Base-by-base conservation (phyloP, 2,113 vertebrate species). In the Mungos mungo region DNA sequence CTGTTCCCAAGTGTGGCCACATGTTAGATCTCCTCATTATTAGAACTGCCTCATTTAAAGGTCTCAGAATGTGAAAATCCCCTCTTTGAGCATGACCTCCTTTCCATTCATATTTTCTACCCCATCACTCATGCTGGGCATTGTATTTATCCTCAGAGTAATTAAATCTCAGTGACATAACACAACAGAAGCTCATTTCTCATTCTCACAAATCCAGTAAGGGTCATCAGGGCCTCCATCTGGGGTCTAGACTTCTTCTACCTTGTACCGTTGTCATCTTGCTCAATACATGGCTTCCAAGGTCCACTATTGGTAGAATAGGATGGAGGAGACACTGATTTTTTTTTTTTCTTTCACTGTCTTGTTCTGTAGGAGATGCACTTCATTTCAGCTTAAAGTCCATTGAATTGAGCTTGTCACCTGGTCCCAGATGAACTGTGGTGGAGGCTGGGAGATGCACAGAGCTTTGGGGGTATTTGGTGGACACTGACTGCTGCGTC, bases 401-500 rank as follows among this genome's bases (percentile, higher is more conserved):
- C 18, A 0, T 35, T 35, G 60, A 72, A 21, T 57, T 74, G 13
- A 68, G 25, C 13, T 25, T 18, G 15, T 6, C 54, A 2, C 19
- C 31, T 52, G 29, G 12, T 1, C 21, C 23, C 23, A 5, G 2
- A 3, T 41, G 18, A 21, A 8, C n/a, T 23, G 23, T 38, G 33
- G 5, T 38, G 50, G 35, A 88, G 31, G 13, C 38, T 60, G 33
- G 71, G 29, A 65, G 52, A 15, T 15, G 19, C 31, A 69, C 19
- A 13, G 11, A 82, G 31, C 4, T 1, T 35, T 18, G 35, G 41
- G 38, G 50, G 4, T 23, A 23, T n/a, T 47, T 35, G 50, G 27
- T 6, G 11, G 72, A 33, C 7, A 1, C 1, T 21, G 13, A 10
- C 1, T 31, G 11, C 23, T 7, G 10, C 57, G 35, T 25, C 8